phyloP scores from a whole-genome alignment of 2,797 vertebrate genomes.

The Pipistrellus nathusii region DNA sequence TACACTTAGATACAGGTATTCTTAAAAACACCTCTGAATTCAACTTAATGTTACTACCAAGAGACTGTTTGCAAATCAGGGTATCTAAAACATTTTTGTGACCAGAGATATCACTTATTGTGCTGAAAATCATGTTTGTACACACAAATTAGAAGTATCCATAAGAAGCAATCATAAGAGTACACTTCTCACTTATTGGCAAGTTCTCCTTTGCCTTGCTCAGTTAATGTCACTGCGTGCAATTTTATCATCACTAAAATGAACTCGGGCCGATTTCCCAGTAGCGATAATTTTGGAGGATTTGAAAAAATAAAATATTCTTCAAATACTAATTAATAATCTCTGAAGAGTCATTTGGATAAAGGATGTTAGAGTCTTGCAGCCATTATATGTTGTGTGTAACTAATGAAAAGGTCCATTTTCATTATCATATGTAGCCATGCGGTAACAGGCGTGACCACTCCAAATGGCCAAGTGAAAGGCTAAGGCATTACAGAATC shows the following conservation, averaged over 20 bases:
- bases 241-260: slow-evolving; percentile 86
- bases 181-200: slow-evolving; percentile 78
- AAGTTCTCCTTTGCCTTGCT: slow-evolving; percentile 77
- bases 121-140: slow-evolving; percentile 78
- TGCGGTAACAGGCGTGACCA: slow-evolving; percentile 80
- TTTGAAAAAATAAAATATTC: slow-evolving; percentile 87
- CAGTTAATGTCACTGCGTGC: slow-evolving; percentile 81
- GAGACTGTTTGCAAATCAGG: slow-evolving; percentile 63
- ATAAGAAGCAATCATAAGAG: slow-evolving; percentile 68
- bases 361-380: slow-evolving; percentile 82
- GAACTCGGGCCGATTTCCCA: slow-evolving; percentile 83
- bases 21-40: slow-evolving; percentile 67
- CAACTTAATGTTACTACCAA: slow-evolving; percentile 32
- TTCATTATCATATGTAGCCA: slow-evolving; percentile 82
- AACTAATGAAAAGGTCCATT: slow-evolving; percentile 85
- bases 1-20: slow-evolving; percentile 14
- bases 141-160: slow-evolving; percentile 77
- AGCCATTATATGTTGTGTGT: slow-evolving; percentile 81
- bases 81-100: slow-evolving; percentile 56
- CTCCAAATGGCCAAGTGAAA: slow-evolving; percentile 78
- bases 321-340: slow-evolving; percentile 87
- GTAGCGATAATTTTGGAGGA: slow-evolving; percentile 79
- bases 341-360: slow-evolving; percentile 85
- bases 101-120: slow-evolving; percentile 52
- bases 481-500: slow-evolving; percentile 66